Evolutionary conservation across 2,797 vertebrate species (phyloP).

Genomic region (Premnoplex brunnescens): DNA sequence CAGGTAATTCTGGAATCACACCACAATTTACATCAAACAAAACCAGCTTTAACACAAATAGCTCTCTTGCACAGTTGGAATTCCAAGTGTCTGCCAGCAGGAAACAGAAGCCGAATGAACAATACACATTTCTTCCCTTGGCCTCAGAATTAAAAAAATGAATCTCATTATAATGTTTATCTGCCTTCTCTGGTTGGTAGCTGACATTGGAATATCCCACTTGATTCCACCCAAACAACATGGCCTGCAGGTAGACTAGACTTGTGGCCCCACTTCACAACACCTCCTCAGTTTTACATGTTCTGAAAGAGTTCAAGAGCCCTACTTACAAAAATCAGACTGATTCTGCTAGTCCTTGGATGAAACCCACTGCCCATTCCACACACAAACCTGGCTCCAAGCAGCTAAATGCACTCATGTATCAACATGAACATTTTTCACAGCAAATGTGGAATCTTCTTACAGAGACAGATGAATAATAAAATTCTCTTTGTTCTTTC

Average conservation of each 20-base stretch:
- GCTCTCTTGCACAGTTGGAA: not conserved
- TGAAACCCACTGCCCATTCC: not conserved
- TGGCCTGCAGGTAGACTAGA: not conserved
- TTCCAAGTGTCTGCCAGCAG: constrained; percentile 49
- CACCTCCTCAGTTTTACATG: not conserved
- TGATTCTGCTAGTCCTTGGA: not conserved
- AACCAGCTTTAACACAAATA: constrained; percentile 53
- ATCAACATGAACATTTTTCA: not conserved
- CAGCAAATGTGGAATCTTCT: not conserved
- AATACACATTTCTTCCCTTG: not conserved
- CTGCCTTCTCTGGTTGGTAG: not conserved
- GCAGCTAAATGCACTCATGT: not conserved
- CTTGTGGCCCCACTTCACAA: not conserved
- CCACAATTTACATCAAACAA: not conserved
- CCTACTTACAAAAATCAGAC: not conserved
- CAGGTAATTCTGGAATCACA: constrained; percentile 27
- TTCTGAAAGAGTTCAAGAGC: not conserved
- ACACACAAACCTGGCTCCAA: not conserved
- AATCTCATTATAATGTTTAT: not conserved
- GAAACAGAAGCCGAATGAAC: not conserved
- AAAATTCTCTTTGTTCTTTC: not conserved
- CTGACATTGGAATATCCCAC: not conserved
- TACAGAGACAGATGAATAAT: not conserved
- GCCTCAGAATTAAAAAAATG: not conserved
- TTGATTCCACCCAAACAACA: not conserved